Evolutionary conservation across 2,797 vertebrate species (phyloP).

Genomic region (Chaetodon trifasciatus): DNA sequence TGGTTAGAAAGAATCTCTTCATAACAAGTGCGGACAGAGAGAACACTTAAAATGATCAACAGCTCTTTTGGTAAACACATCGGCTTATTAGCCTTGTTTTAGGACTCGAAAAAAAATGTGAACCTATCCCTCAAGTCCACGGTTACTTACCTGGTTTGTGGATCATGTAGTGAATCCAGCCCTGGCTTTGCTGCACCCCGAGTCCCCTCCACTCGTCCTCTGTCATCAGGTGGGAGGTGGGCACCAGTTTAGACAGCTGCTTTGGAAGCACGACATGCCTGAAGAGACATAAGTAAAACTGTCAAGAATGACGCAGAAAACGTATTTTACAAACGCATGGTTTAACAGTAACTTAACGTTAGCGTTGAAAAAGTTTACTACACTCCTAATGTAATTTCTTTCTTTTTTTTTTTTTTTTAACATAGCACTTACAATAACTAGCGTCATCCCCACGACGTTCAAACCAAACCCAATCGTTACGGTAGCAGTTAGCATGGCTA

Average conservation of each 20-base stretch:
- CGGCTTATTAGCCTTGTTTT: neutral
- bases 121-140: neutral
- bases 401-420: no score
- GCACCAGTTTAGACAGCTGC: slow-evolving; percentile 87
- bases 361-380: neutral
- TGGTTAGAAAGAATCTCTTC: neutral
- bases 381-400: no score
- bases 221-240: slow-evolving; percentile 85
- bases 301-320: no score
- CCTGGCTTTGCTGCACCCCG: slow-evolving; percentile 87
- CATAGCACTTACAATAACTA: neutral
- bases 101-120: neutral
- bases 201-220: slow-evolving; percentile 88
- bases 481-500: slow-evolving; percentile 5
- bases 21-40: neutral
- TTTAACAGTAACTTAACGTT: no score
- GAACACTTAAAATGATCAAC: neutral
- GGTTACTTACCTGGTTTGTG: slow-evolving; percentile 85
- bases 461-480: neutral
- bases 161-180: slow-evolving; percentile 90
- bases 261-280: slow-evolving; percentile 89
- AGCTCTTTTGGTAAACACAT: no score
- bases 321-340: no score
- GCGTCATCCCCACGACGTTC: neutral
- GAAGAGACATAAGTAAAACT: neutral